Conservation (phyloP, 2,888 invertebrate genomes). For the Uloborus plumipes region DNA sequence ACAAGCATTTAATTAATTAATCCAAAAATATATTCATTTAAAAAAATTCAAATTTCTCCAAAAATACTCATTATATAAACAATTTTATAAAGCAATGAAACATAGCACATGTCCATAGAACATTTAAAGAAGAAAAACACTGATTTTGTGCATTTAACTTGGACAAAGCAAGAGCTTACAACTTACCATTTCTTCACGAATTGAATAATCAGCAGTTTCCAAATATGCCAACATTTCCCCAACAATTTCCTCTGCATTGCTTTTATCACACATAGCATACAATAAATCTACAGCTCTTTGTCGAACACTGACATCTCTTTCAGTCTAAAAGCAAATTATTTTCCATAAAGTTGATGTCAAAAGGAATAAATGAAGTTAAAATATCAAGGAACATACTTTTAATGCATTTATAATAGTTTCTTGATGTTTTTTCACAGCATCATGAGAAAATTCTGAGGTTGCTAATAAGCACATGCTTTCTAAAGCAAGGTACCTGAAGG, state of each 20-base stretch:
- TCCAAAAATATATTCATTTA: too few species aligned
- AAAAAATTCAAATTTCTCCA: too few species aligned
- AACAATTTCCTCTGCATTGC: slow-evolving; percentile 99
- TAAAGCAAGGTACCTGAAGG: slow-evolving; percentile 86
- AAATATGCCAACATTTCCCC: slow-evolving; percentile 99
- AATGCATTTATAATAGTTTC: slow-evolving; percentile 98
- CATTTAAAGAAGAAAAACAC: too few species aligned
- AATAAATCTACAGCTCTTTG: slow-evolving; percentile 98
- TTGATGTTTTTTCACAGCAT: slow-evolving; percentile 99
- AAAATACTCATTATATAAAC: too few species aligned
- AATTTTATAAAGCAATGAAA: too few species aligned
- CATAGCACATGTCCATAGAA: too few species aligned
- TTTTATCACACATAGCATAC: slow-evolving; percentile 99
- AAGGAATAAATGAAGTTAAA: neutral
- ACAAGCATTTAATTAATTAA: too few species aligned
- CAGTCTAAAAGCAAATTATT: slow-evolving; percentile 79
- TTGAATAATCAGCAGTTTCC: slow-evolving; percentile 99
- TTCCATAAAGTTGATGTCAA: neutral
- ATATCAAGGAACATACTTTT: slow-evolving; percentile 76
- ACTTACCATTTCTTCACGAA: slow-evolving; percentile 96
- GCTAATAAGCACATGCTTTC: slow-evolving; percentile 99
- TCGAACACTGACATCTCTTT: slow-evolving; percentile 96
- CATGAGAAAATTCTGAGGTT: slow-evolving; percentile 98
- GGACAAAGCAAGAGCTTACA: neutral
- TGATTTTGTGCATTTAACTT: too few species aligned